These are phyloP conservation scores for Pomatorhinus ruficollis DNA, from an alignment of 2,113 vertebrate genomes.

Conservation along the genomic window DNA sequence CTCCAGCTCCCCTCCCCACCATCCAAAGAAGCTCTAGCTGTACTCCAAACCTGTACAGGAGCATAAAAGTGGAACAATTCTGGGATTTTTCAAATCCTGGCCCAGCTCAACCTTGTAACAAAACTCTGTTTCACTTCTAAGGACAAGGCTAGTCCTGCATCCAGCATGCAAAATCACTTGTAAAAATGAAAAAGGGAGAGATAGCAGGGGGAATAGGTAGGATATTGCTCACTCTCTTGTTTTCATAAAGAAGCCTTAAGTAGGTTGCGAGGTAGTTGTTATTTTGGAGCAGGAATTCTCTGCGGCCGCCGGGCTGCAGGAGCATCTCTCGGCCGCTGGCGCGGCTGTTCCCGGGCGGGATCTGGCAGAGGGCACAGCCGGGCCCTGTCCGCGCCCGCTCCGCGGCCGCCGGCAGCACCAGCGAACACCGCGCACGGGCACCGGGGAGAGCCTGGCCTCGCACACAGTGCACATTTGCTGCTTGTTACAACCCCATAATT, in stretches of 20 bases:
- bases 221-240: neutral
- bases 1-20: neutral
- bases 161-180: neutral
- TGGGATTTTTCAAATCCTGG: neutral
- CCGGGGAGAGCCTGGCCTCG: rapidly evolving
- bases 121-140: neutral
- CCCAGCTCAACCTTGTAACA: neutral
- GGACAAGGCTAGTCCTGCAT: neutral
- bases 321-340: neutral
- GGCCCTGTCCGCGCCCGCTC: neutral
- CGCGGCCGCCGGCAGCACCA: neutral
- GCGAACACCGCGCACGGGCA: too few relatives aligned
- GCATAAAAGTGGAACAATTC: neutral
- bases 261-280: rapidly evolving
- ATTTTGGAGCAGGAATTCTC: neutral
- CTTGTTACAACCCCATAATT: rapidly evolving
- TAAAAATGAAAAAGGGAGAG: neutral
- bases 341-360: neutral
- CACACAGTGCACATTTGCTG: rapidly evolving
- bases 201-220: neutral
- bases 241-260: neutral
- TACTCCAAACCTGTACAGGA: too few relatives aligned
- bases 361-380: neutral
- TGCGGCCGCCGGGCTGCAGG: neutral
- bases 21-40: neutral